Percentiles rank a stretch among this genome's conserved stretches.
phyloP scores from a whole-genome alignment of 2,888 invertebrate species.

The Pheosia gnoma region DNA sequence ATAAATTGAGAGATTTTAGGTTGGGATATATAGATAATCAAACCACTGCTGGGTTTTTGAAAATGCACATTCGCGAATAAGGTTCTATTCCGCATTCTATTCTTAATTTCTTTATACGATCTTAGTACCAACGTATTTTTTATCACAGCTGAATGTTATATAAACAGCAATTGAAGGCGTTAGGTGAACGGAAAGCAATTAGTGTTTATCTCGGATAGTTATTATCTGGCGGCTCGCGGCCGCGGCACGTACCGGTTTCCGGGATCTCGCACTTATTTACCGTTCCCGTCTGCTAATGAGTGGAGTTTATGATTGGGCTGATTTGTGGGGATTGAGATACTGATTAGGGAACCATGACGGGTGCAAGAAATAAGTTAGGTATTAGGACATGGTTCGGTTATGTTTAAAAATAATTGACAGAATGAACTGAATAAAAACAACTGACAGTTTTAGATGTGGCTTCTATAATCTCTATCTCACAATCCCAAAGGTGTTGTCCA shows the following conservation, averaged over 20 bases:
- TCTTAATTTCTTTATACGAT: too few relatives aligned
- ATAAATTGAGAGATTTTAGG: not conserved
- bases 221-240: constrained; percentile 20
- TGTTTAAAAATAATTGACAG: too few relatives aligned
- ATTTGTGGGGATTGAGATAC: not conserved
- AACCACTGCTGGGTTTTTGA: not conserved
- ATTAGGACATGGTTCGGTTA: not conserved
- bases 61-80: too few relatives aligned
- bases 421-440: too few relatives aligned
- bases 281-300: constrained; percentile 5
- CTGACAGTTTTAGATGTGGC: not conserved
- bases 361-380: not conserved
- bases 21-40: not conserved
- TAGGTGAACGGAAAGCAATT: constrained; percentile 7
- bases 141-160: not conserved
- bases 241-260: constrained; percentile 24
- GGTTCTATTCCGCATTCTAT: too few relatives aligned
- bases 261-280: not conserved
- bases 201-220: constrained; percentile 9
- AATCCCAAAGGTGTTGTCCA: constrained; percentile 2
- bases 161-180: constrained; percentile 1
- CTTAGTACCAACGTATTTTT: too few relatives aligned
- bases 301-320: not conserved
- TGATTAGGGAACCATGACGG: not conserved
- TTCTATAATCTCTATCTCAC: not conserved